Evolutionary conservation across 2,888 invertebrate genomes (phyloP).

Genomic region (Drosophila meridiana): DNA sequence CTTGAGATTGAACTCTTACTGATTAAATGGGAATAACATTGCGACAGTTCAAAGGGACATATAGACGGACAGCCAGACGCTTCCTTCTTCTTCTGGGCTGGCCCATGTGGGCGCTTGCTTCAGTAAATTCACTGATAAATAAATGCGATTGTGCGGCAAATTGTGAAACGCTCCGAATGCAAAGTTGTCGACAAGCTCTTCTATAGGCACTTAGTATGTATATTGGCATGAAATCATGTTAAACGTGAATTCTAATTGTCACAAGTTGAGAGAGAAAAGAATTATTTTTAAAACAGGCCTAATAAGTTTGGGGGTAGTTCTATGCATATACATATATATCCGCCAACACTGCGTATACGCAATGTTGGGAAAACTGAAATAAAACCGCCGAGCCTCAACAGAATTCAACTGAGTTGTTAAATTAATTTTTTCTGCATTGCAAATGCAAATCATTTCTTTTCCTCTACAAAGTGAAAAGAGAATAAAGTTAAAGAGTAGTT

Average conservation of each 20-base stretch:
- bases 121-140: conserved; percentile 72
- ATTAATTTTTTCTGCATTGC: conserved; percentile 81
- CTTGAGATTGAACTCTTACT: conserved; percentile 68
- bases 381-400: conserved; percentile 71
- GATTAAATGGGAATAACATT: conserved; percentile 72
- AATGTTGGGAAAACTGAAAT: conserved; percentile 42
- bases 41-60: conserved; percentile 59
- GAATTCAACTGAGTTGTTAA: conserved; percentile 83
- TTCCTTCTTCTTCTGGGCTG: conserved; percentile 54
- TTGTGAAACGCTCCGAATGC: conserved; percentile 75
- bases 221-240: conserved; percentile 35
- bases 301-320: conserved; percentile 15
- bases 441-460: conserved; percentile 67
- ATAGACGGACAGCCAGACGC: conserved; percentile 36
- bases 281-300: conserved; percentile 49
- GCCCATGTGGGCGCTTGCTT: conserved; percentile 40
- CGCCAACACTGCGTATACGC: conserved; percentile 65
- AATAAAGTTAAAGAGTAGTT: conserved; percentile 20
- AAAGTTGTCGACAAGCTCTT: conserved; percentile 72
- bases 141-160: conserved; percentile 79
- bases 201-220: conserved; percentile 43
- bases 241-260: conserved; percentile 39
- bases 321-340: conserved; percentile 3
- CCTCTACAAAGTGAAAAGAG: conserved; percentile 48
- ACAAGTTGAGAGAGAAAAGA: conserved; percentile 29